Evolutionary conservation across 2,888 invertebrate species (phyloP).

Genomic region (Lacanobia oleracea): DNA sequence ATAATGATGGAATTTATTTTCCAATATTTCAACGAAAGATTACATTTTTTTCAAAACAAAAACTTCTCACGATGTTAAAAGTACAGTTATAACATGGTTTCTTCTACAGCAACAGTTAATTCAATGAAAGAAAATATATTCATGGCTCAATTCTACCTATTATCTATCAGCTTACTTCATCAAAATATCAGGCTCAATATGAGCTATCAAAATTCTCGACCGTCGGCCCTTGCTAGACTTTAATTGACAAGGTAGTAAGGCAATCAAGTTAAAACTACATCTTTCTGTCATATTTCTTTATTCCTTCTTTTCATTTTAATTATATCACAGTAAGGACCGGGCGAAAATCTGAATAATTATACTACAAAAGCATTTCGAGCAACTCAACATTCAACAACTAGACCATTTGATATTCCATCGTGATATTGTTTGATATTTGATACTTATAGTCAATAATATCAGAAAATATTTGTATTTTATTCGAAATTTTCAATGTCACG

Average conservation of each 20-base stretch:
- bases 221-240: constrained; percentile 81
- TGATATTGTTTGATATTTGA: constrained; percentile 73
- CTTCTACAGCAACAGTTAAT: constrained; percentile 79
- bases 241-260: constrained; percentile 83
- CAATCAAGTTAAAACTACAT: constrained; percentile 78
- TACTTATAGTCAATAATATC: constrained; percentile 80
- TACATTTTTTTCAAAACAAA: constrained; percentile 82
- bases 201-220: constrained; percentile 88
- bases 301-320: constrained; percentile 76
- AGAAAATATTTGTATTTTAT: constrained; percentile 79
- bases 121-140: constrained; percentile 80
- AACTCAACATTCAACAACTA: constrained; percentile 85
- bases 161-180: constrained; percentile 83
- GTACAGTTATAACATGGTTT: constrained; percentile 81
- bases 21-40: constrained; percentile 85
- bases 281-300: constrained; percentile 76
- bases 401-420: constrained; percentile 77
- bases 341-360: constrained; percentile 89
- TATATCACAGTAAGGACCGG: constrained; percentile 89
- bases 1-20: constrained; percentile 88
- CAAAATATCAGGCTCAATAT: constrained; percentile 89
- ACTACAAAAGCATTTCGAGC: constrained; percentile 87
- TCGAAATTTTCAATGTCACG: constrained; percentile 77
- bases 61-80: constrained; percentile 81
- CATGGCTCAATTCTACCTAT: constrained; percentile 87